Percentiles rank a stretch among this genome's conserved stretches.
Evolutionary conservation across 2,888 invertebrate genomes (phyloP).

Genomic region (Eupithecia vulgata): DNA sequence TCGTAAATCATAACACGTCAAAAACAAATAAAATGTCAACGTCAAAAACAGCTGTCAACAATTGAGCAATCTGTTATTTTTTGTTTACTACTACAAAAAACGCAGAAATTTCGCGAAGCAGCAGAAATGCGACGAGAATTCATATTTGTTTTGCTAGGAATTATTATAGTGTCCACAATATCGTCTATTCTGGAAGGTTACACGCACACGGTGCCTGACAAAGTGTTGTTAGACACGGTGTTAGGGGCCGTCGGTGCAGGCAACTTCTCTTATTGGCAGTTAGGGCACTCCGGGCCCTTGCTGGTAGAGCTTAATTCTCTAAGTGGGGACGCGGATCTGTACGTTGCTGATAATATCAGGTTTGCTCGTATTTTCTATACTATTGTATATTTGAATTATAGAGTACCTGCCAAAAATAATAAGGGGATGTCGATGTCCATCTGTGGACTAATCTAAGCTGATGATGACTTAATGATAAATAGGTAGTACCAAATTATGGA

Average conservation of each 20-base stretch:
- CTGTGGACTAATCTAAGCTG: too few species aligned
- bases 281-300: slow-evolving; percentile 69
- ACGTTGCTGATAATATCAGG: slow-evolving; percentile 72
- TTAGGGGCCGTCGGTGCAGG: slow-evolving; percentile 70
- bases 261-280: slow-evolving; percentile 78
- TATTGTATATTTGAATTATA: too few species aligned
- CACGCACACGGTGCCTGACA: slow-evolving; percentile 61
- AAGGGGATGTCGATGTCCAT: too few species aligned
- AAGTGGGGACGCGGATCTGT: slow-evolving; percentile 75
- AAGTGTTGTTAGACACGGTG: slow-evolving; percentile 70
- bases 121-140: slow-evolving; percentile 70
- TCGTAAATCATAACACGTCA: background rate
- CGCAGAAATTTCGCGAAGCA: background rate
- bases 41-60: slow-evolving; percentile 5
- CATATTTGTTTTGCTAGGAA: slow-evolving; percentile 68
- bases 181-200: slow-evolving; percentile 66
- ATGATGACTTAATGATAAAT: too few species aligned
- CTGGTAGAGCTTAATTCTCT: slow-evolving; percentile 70
- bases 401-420: too few species aligned
- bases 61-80: background rate
- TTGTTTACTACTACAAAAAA: background rate
- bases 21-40: background rate
- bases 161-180: slow-evolving; percentile 69
- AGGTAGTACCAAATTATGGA: too few species aligned
- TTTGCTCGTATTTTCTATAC: slow-evolving; percentile 43